These are phyloP conservation scores for Pitangus sulphuratus DNA, from an alignment of 2,797 vertebrate genomes.

Conservation along the genomic window DNA sequence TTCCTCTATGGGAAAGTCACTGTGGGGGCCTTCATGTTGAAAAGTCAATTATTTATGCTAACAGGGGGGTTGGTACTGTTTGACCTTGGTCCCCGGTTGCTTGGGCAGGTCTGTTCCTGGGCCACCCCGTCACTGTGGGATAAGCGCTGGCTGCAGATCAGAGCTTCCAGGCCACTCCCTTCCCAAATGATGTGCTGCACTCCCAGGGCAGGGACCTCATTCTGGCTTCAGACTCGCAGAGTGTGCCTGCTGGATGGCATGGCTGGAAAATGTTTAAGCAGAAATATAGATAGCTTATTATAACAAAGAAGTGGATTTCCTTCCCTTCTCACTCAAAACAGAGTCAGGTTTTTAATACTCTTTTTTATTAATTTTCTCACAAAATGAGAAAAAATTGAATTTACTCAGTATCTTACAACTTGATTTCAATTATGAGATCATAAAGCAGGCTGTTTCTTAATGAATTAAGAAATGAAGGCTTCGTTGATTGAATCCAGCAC, in stretches of 20 bases:
- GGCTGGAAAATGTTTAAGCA: neutral
- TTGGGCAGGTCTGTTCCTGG: neutral
- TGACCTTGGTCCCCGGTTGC: neutral
- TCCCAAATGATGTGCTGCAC: neutral
- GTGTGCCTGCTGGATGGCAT: neutral
- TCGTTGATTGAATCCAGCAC: neutral
- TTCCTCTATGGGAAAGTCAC: slow-evolving; percentile 1
- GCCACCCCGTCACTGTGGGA: neutral
- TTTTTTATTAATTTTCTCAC: slow-evolving; percentile 1
- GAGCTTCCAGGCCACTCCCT: neutral
- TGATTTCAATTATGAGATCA: slow-evolving; percentile 3
- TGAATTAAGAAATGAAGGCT: slow-evolving; percentile 1
- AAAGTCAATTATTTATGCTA: slow-evolving; percentile 54
- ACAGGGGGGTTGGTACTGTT: neutral
- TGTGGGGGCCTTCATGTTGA: neutral
- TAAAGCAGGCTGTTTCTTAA: slow-evolving; percentile 7
- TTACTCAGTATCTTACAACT: neutral
- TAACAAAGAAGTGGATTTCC: slow-evolving; percentile 6
- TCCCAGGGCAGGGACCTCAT: neutral
- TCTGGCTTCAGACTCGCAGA: neutral
- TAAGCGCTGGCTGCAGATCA: neutral
- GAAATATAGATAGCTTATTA: neutral
- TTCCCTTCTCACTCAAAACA: neutral
- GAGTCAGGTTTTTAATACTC: neutral
- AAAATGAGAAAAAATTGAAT: neutral